Conservation (phyloP, 2,113 vertebrate genomes). For the Sceloporus undulatus region DNA sequence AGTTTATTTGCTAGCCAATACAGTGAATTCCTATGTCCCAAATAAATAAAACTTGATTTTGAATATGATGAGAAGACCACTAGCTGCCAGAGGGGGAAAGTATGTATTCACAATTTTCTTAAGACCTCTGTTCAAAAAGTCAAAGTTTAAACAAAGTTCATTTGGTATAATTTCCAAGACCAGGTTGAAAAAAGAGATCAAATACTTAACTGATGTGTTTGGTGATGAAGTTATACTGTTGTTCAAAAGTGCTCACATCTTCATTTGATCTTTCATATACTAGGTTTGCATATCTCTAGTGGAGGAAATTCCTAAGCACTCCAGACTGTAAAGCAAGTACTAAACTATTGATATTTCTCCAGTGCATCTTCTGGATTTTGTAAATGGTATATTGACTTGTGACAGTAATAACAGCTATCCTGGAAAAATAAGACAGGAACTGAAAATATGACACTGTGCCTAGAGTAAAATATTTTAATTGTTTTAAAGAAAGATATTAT, state of each 20-base stretch:
- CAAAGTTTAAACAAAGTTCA: conserved; percentile 25
- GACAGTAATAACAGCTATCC: neutral
- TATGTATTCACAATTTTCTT: fast-evolving
- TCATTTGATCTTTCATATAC: conserved; percentile 22
- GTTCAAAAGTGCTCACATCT: conserved; percentile 22
- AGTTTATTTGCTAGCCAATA: neutral
- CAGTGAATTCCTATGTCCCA: neutral
- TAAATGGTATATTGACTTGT: neutral
- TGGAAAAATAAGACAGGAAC: neutral
- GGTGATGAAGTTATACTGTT: neutral
- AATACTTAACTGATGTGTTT: neutral
- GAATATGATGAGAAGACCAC: neutral
- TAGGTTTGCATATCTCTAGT: neutral
- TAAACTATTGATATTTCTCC: neutral
- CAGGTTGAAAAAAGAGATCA: neutral
- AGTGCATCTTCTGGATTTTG: conserved; percentile 17
- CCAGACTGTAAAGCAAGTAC: neutral
- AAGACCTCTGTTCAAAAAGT: neutral
- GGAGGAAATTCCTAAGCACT: neutral
- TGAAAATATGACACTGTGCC: neutral
- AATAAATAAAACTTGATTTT: neutral
- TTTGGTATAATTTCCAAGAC: neutral
- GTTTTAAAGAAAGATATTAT: neutral
- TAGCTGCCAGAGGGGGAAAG: neutral
- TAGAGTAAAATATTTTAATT: neutral